phyloP scores from a whole-genome alignment of 2,797 vertebrate species.

The Myiotriccus ornatus region DNA sequence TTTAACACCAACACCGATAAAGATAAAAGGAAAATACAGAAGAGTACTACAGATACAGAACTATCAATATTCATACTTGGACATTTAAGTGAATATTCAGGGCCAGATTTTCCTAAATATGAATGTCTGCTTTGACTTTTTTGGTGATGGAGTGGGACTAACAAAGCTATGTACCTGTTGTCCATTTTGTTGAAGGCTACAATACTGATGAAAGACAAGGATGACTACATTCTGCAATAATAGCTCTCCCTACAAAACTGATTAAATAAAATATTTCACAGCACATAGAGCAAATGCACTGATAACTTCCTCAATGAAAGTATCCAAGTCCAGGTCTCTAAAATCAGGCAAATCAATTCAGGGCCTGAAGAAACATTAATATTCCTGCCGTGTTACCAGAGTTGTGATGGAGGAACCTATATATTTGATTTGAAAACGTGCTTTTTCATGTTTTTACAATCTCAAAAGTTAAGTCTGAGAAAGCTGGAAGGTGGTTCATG shows the following conservation, averaged over 20 bases:
- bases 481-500: not conserved
- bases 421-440: not conserved
- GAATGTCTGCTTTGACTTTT: not conserved
- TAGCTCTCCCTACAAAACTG: not conserved
- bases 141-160: not conserved
- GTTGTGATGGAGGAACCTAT: not conserved
- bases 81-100: not conserved
- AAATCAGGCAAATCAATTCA: not conserved
- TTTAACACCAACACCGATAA: not conserved
- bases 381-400: not conserved
- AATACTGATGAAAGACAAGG: not conserved
- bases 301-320: not conserved
- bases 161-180: rapidly evolving
- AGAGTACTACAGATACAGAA: not conserved
- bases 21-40: not conserved
- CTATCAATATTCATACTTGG: not conserved
- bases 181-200: not conserved
- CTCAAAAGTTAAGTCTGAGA: not conserved
- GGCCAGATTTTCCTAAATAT: not conserved
- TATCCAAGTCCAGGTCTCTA: not conserved
- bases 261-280: not conserved
- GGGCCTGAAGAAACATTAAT: not conserved
- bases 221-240: not conserved
- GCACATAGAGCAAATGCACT: not conserved
- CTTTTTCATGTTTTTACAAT: not conserved